Conservation (phyloP, 2,797 vertebrate genomes). For the Pogoniulus pusillus region DNA sequence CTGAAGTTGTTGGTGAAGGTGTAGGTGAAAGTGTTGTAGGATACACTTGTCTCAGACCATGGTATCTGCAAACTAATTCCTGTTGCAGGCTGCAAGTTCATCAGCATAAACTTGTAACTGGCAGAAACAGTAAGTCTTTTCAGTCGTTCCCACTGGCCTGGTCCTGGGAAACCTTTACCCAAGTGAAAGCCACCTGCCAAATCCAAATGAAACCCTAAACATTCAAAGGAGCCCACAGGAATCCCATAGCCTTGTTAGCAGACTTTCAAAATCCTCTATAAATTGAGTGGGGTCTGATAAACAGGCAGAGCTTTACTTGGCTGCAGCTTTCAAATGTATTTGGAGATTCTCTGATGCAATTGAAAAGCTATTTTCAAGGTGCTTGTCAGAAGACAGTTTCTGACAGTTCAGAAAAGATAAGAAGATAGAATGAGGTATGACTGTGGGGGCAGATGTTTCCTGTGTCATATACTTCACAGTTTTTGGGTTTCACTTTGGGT, state of each 20-base stretch:
- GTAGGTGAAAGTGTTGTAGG: neutral
- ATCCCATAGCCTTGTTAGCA: neutral
- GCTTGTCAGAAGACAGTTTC: neutral
- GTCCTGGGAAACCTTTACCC: neutral
- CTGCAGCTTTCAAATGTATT: neutral
- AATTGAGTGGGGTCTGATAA: neutral
- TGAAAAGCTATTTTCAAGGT: neutral
- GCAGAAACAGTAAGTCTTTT: neutral
- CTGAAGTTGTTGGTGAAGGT: no score
- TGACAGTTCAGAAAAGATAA: neutral
- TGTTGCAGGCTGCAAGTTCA: neutral
- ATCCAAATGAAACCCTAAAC: neutral
- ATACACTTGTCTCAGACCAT: neutral
- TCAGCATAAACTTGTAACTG: neutral
- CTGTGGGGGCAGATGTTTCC: constrained; percentile 37
- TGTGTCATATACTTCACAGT: neutral
- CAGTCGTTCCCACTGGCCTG: neutral
- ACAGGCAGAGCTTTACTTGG: neutral
- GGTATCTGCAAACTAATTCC: neutral
- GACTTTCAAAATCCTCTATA: neutral
- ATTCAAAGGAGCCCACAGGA: neutral
- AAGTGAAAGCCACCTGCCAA: neutral
- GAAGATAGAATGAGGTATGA: constrained; percentile 1
- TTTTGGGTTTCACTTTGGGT: neutral
- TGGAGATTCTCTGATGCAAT: neutral